Base-by-base conservation (phyloP, 2,797 vertebrate genomes). In the Miichthys miiuy region DNA sequence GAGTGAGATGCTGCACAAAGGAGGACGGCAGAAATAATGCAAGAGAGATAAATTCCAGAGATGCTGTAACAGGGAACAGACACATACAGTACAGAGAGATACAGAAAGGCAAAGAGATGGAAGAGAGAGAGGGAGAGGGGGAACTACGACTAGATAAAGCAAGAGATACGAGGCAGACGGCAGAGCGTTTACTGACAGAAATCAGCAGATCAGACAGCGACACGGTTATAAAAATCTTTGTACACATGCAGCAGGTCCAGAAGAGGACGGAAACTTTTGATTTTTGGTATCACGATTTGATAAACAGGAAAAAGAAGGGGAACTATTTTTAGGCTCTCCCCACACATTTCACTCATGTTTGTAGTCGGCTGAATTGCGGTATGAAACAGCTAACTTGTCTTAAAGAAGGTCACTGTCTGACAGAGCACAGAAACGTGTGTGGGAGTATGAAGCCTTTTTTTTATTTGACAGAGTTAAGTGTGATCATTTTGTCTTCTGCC, bases 31-130 rank as follows among this genome's bases (percentile, higher is more conserved):
- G 83, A 88, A 90, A 90, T 91, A 87, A 89, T 85, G 88, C 76
- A 82, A 83, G 85, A 73, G 75, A 90, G 89, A 88, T 91, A 88
- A 87, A 93, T 88, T 86, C 84, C 88, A 85, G 85, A 82, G 84
- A 91, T 80, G 85, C 81, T 88, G 83, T 87, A 88, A 76, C 81
- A 69, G 65, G 68, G 86, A 68, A 58, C 25, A 46, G 77, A 42
- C 64, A 38, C 71, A 70, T 52, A 75, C 58, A 79, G 80, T 42
- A 73, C 75, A 74, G 66, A 71, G 75, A 71, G 80, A 74, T 13
- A 46, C 56, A 72, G 76, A 81, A 8, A 68, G 50, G 30, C 3
- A 51, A 30, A 68, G 63, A 68, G 76, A 79, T 34, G 57, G 81
- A 87, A 71, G 76, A 85, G 67, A 83, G 67, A 61, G 62, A 63